Base-by-base conservation (phyloP, 1,140 invertebrate species). In the Epicauta chinensis region DNA sequence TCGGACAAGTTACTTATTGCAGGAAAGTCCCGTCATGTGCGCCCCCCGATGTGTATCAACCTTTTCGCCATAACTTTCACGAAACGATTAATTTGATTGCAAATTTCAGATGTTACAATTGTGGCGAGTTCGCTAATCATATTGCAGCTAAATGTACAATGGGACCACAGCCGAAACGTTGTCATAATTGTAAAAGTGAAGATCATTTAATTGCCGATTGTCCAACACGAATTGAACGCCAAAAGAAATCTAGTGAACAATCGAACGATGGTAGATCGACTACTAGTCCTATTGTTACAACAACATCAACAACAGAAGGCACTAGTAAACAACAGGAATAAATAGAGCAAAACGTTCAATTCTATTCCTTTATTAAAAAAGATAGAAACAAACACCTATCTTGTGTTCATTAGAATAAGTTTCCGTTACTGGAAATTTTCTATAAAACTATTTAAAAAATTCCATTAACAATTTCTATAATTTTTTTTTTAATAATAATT, bases 71-170 rank as follows among this genome's bases (percentile, higher is more conserved):
- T n/a, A n/a, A n/a, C n/a, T n/a, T n/a, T n/a, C n/a, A n/a, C n/a
- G n/a, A n/a, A n/a, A n/a, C n/a, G 4, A 23, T 23, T 23, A 7
- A 23, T 23, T 23, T 23, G 23, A 39, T 51, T n/a, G n/a, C n/a
- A n/a, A n/a, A 72, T 75, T 56, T 23, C 69, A 91, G 90, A 64
- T 93, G 89, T 71, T 93, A 92, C 71, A 93, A 93, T 68, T 93
- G 91, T 67, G 91, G 91, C 4, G 89, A 92, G 69, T 90, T 92
- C 68, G 85, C 87, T 17, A 92, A 91, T 71, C 91, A 93, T 70
- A 86, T 93, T 65, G 90, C 91, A 15, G 84, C 88, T 35, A 91
- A 91, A 69, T 93, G 91, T 70, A 81, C 80, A 49, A 74, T 87
- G 66, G 89, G 87, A 11, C 89, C 90, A 47, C 83, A 90, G 73